Conservation (phyloP, 1,140 invertebrate species). For the Zaprionus africanus region DNA sequence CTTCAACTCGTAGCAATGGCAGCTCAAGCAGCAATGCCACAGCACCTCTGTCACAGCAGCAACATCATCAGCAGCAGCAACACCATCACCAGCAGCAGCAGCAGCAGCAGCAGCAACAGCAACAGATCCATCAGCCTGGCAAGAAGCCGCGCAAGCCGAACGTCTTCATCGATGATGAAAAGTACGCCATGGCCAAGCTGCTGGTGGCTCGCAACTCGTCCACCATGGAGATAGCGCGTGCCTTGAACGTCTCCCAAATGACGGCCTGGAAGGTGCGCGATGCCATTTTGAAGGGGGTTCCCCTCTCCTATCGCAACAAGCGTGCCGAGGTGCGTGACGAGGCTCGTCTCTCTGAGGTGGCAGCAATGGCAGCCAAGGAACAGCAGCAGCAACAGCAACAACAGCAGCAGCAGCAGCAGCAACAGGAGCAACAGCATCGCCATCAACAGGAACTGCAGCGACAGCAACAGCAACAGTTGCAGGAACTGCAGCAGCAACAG, state of each 20-base stretch:
- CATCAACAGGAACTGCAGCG: slow-evolving; percentile 53
- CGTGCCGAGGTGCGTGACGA: slow-evolving; percentile 57
- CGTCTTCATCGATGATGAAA: slow-evolving; percentile 83
- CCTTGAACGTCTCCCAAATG: slow-evolving; percentile 81
- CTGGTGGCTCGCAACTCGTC: slow-evolving; percentile 78
- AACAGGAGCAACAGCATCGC: slow-evolving; percentile 37
- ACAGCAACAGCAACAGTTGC: slow-evolving; percentile 44
- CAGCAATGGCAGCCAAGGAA: slow-evolving; percentile 52
- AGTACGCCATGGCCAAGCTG: slow-evolving; percentile 81
- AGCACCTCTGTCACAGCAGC: slow-evolving; percentile 25
- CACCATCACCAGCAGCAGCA: slow-evolving; percentile 35
- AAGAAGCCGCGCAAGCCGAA: slow-evolving; percentile 83
- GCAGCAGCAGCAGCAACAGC: slow-evolving; percentile 14
- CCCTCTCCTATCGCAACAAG: slow-evolving; percentile 80
- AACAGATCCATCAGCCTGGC: slow-evolving; percentile 42
- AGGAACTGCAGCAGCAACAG: slow-evolving; percentile 34
- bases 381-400: slow-evolving; percentile 43
- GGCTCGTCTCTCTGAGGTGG: slow-evolving; percentile 26
- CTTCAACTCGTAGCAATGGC: slow-evolving; percentile 45
- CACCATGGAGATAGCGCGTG: slow-evolving; percentile 80
- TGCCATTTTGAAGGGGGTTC: slow-evolving; percentile 80
- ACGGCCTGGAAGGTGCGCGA: slow-evolving; percentile 83
- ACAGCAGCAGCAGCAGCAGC: slow-evolving; percentile 41
- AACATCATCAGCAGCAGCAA: slow-evolving; percentile 12
- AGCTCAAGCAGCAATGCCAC: slow-evolving; percentile 60